These are phyloP conservation scores for Siphlonurus alternatus DNA, from an alignment of 2,888 invertebrate genomes.

Conservation along the genomic window DNA sequence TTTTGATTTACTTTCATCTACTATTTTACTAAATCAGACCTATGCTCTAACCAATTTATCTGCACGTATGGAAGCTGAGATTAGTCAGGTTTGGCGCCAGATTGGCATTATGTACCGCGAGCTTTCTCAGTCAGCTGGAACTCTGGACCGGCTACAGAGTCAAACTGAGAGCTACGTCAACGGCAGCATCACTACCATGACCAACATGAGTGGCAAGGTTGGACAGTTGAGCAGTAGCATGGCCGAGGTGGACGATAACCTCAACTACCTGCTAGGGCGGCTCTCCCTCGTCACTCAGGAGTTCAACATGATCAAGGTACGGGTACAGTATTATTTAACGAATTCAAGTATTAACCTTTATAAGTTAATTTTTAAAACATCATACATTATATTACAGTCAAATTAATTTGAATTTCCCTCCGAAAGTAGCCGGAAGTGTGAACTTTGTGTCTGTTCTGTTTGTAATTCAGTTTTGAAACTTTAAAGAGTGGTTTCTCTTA, in stretches of 20 bases:
- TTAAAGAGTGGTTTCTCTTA: too few species aligned
- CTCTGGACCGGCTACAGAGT: conserved; percentile 55
- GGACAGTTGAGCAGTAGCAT: conserved; percentile 58
- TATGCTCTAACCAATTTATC: conserved; percentile 56
- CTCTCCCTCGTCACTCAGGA: conserved; percentile 68
- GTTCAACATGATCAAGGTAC: conserved; percentile 58
- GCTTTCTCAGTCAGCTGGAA: conserved; percentile 53
- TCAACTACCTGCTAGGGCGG: conserved; percentile 65
- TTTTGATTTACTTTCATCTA: conserved; percentile 50
- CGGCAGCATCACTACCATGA: conserved; percentile 57
- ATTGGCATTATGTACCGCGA: conserved; percentile 79
- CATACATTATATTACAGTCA: too few species aligned
- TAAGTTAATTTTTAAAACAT: too few species aligned
- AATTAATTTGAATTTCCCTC: too few species aligned
- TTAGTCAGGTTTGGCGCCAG: conserved; percentile 77
- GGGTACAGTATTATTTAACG: too few species aligned
- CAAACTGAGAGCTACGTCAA: conserved; percentile 67
- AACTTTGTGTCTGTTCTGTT: too few species aligned
- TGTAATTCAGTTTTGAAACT: too few species aligned
- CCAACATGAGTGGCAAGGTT: conserved; percentile 62
- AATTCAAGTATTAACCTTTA: too few species aligned
- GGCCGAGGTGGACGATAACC: conserved; percentile 58
- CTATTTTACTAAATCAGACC: conserved; percentile 53
- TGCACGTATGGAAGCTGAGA: conserved; percentile 57
- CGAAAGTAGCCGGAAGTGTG: too few species aligned